These are phyloP conservation scores for Acleris holmiana DNA, from an alignment of 2,888 invertebrate genomes.

Conservation along the genomic window DNA sequence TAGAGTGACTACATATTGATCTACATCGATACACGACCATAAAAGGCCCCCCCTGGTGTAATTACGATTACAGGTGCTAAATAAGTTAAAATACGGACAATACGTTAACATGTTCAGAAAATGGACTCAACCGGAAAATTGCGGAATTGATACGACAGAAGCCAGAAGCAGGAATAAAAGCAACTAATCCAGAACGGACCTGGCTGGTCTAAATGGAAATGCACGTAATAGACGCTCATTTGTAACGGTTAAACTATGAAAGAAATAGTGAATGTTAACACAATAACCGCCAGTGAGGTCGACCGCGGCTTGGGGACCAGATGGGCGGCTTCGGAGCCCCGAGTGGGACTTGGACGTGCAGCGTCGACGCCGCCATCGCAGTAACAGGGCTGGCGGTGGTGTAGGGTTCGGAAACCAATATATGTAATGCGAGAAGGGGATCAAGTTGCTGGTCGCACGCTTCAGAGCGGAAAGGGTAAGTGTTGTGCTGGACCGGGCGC, in stretches of 20 bases:
- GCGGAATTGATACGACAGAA: too few species aligned
- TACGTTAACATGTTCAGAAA: too few species aligned
- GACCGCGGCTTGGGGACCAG: constrained; percentile 74
- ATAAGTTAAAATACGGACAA: too few species aligned
- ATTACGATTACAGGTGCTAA: too few species aligned
- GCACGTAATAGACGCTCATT: constrained; percentile 63
- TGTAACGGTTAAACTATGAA: constrained; percentile 44
- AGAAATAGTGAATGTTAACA: constrained; percentile 76
- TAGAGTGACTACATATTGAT: too few species aligned
- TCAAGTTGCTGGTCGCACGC: constrained; percentile 71
- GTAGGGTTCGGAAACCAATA: constrained; percentile 70
- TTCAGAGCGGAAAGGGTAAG: constrained; percentile 65
- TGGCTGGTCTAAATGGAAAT: constrained; percentile 58
- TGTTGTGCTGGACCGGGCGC: constrained; percentile 8
- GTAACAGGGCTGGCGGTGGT: constrained; percentile 61
- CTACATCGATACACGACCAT: too few species aligned
- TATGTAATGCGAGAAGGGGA: constrained; percentile 64
- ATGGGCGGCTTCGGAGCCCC: constrained; percentile 54
- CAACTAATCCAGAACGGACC: constrained; percentile 49
- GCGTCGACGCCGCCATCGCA: constrained; percentile 64
- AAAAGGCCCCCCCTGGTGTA: too few species aligned
- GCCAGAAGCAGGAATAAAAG: neutral
- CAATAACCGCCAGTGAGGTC: constrained; percentile 83
- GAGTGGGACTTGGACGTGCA: constrained; percentile 56
- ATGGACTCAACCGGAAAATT: too few species aligned